Evolutionary conservation across 2,888 invertebrate species (phyloP).

Genomic region (Sinotaia quadrata): DNA sequence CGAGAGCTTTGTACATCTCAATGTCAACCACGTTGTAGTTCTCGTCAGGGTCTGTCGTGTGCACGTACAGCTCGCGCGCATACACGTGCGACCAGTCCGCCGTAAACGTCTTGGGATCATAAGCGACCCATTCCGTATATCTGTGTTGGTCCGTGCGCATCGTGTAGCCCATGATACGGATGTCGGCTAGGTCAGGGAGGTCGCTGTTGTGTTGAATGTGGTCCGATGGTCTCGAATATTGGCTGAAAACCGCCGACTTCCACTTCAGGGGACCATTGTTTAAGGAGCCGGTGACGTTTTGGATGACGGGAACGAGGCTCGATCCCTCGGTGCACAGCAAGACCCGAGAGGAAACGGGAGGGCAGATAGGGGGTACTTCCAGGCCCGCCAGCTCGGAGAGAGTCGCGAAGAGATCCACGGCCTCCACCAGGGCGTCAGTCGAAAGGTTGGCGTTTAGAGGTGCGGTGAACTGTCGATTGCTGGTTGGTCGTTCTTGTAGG

Average conservation of each 20-base stretch:
- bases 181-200: constrained; percentile 82
- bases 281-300: constrained; percentile 27
- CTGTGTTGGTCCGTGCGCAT: constrained; percentile 81
- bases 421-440: constrained; percentile 77
- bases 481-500: neutral
- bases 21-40: constrained; percentile 79
- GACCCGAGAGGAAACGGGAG: constrained; percentile 53
- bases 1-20: constrained; percentile 40
- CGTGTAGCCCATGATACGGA: constrained; percentile 90
- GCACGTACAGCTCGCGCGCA: constrained; percentile 86
- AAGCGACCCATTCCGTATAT: constrained; percentile 88
- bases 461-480: neutral
- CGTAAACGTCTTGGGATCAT: constrained; percentile 77
- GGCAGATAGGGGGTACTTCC: constrained; percentile 76
- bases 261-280: constrained; percentile 44
- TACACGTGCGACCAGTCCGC: constrained; percentile 81
- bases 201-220: constrained; percentile 81
- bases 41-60: constrained; percentile 81
- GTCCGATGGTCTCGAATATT: constrained; percentile 86
- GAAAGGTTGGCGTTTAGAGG: neutral
- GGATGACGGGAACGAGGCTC: constrained; percentile 56
- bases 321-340: constrained; percentile 61
- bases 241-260: constrained; percentile 80
- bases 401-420: constrained; percentile 90
- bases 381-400: constrained; percentile 82